Base-by-base conservation (phyloP, 2,113 vertebrate species). In the Macrotus californicus region DNA sequence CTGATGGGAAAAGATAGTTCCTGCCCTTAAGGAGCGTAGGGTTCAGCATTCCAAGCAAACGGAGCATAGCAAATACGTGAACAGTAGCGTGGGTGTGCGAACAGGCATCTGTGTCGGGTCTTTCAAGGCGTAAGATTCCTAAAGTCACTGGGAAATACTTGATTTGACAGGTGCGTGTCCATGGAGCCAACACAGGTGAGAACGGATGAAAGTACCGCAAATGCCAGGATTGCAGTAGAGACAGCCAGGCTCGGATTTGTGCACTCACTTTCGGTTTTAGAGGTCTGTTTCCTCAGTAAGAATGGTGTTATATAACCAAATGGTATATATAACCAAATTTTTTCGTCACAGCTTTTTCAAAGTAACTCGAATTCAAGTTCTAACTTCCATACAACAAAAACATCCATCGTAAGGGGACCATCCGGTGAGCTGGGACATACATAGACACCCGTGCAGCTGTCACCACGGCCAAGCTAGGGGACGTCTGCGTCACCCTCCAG, bases 291-390 rank as follows among this genome's bases (percentile, higher is more conserved):
- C 66, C 52, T 73, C 26, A 43, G 1, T 43, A 36, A 54, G 36
- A 50, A 15, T 4, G 0, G 6, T 41, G 16, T 76, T 64, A 10
- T 2, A 22, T n/a, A n/a, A n/a, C n/a, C n/a, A n/a, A n/a, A n/a
- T n/a, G n/a, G n/a, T n/a, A n/a, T 70, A 46, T 83, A 54, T 87
- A 54, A 75, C 41, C 46, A 54, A 2, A 5, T 19, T 79, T 54
- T 67, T 84, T 73, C 46, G 64, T 64, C 54, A 61, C 75, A 54
- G 29, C 48, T 73, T 79, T 66, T 83, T 73, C 56, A 87, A 94
- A 70, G 52, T 43, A 72, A n/a, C 36, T 77, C 34, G 13, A 36
- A 4, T 19, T n/a, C n/a, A 46, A 70, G 50, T 64, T 83, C 26
- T 14, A 66, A 43, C 77, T 77, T 83, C 26, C 19, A 22, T 46